phyloP scores from a whole-genome alignment of 2,888 invertebrate genomes.

The Platycnemis pennipes region DNA sequence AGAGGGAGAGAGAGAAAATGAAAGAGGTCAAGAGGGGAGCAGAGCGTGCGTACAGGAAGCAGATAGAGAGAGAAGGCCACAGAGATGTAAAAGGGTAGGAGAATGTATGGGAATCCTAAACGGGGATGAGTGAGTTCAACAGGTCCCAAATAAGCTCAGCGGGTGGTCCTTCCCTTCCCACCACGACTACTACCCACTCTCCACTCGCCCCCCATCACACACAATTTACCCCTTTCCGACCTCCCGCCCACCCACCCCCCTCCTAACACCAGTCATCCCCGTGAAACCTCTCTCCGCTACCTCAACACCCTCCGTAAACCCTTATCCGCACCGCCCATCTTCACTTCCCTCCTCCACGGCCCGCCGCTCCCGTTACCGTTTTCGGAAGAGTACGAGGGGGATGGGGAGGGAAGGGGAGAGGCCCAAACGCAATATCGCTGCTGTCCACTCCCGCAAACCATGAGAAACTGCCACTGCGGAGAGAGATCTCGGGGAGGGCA shows the following conservation, averaged over 20 bases:
- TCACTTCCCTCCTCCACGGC: background rate
- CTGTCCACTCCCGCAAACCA: background rate
- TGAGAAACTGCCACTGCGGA: background rate
- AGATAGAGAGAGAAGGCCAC: background rate
- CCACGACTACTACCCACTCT: background rate
- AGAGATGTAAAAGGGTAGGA: background rate
- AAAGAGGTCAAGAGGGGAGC: background rate
- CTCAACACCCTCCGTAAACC: background rate
- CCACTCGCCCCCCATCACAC: background rate
- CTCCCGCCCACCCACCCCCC: background rate
- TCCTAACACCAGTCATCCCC: background rate
- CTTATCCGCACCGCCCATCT: background rate
- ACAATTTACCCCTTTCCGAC: background rate
- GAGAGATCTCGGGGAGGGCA: background rate
- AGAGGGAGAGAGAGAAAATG: background rate
- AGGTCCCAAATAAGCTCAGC: constrained; percentile 20
- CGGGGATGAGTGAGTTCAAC: background rate
- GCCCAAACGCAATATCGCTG: background rate
- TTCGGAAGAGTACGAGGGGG: background rate
- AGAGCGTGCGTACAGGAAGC: background rate
- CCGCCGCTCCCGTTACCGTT: too few species aligned
- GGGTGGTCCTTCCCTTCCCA: background rate
- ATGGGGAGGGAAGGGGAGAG: background rate
- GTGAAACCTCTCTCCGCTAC: too few species aligned
- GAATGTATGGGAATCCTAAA: constrained; percentile 36